Base-by-base conservation (phyloP, 2,797 vertebrate species). In the Fundulus diaphanus region DNA sequence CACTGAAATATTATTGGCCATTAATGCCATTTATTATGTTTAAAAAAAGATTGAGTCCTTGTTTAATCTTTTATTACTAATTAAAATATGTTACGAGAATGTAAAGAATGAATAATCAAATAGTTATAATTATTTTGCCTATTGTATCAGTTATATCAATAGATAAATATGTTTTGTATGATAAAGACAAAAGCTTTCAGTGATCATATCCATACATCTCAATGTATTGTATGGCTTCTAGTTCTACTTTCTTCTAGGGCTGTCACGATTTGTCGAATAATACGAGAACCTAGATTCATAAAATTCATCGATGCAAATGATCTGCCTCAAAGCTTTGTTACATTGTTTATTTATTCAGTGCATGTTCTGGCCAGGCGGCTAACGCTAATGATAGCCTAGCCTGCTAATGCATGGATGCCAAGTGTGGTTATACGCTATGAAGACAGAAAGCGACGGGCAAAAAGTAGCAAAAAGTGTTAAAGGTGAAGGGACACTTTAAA, bases 1-100 rank as follows among this genome's bases (percentile, higher is more conserved):
- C 44, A 40, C 46, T 71, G 44, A 27, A 46, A 16, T 61, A 66
- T 49, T 63, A 61, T 42, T 33, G 29, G 42, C 33, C 46, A 15
- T 65, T 73, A 6, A 33, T 71, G 56, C 68, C 72, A 40, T 54
- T 80, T 76, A 69, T 73, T 29, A 29, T 13, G 73, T 80, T 78
- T 1, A 78, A 72, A 48, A 29, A 57, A 2, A 37, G n/a, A 42
- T 48, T 81, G 69, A 81, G 65, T 86, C 68, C 71, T 85, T 42
- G 52, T 72, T 79, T 86, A 67, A 22, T 59, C 7, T 33, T 59
- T 37, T 24, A 11, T 2, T 13, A 5, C 33, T 63, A 63, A 35
- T 29, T 9, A 37, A 63, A 24, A 24, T 7, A 7, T 49, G 48
- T 22, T 24, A 52, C 0, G 8, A 52, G 77, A 24, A 11, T 76